These are phyloP conservation scores for Stenchaetothrips biformis DNA, from an alignment of 2,888 invertebrate species.

Conservation along the genomic window DNA sequence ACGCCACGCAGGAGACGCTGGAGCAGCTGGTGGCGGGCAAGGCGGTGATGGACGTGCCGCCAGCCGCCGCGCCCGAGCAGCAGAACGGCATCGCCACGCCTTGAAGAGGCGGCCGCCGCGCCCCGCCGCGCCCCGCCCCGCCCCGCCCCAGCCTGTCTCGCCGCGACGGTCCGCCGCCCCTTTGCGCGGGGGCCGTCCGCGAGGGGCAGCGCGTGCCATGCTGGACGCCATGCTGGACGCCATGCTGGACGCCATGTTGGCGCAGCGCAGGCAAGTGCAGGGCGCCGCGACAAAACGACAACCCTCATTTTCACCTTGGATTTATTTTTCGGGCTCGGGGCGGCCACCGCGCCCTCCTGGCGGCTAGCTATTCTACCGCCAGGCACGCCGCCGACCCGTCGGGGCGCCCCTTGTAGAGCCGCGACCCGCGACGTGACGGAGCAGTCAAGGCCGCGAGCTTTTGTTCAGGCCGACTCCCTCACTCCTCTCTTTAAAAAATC, in stretches of 20 bases:
- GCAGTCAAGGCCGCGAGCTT: not conserved
- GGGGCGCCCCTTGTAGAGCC: too few species aligned
- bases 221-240: too few species aligned
- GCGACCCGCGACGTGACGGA: too few species aligned
- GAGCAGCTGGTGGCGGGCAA: conserved; percentile 49
- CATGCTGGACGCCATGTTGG: too few species aligned
- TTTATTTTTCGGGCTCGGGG: too few species aligned
- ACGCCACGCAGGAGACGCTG: conserved; percentile 84
- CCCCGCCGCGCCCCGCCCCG: not conserved
- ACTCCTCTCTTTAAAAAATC: not conserved
- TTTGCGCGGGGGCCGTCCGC: too few species aligned
- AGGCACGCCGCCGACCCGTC: too few species aligned
- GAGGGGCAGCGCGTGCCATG: not conserved
- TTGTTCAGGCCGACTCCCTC: not conserved
- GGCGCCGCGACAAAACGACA: too few species aligned
- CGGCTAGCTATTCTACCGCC: too few species aligned
- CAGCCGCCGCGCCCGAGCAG: not conserved
- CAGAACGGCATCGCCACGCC: conserved; percentile 6
- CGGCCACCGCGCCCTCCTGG: too few species aligned
- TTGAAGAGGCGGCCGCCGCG: not conserved
- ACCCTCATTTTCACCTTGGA: too few species aligned
- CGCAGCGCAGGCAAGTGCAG: too few species aligned
- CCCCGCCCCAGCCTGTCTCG: not conserved
- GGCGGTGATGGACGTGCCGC: not conserved
- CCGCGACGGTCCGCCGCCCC: not conserved